A percentile compares a stretch with the other conserved stretches of the same genome.
Conservation (phyloP, 2,797 vertebrate genomes). For the Halcyon smyrnensis region DNA sequence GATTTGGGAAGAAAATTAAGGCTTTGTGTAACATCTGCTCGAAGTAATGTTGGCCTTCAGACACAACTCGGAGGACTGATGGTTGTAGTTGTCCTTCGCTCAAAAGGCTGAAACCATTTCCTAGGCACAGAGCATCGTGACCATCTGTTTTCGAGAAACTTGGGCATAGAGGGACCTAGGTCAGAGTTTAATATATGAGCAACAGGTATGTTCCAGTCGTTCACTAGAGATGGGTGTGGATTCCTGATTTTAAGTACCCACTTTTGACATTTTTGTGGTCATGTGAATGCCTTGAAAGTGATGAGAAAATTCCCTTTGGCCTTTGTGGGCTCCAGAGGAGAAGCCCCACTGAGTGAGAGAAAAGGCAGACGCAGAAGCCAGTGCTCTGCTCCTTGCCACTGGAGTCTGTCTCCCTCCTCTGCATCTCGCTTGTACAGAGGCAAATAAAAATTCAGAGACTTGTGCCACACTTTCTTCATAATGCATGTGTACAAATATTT, state of each 20-base stretch:
- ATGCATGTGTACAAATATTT: slow-evolving; percentile 64
- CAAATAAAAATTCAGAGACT: slow-evolving; percentile 47
- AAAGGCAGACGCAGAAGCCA: not conserved
- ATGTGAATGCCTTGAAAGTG: not conserved
- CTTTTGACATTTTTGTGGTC: not conserved
- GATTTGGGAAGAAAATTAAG: not conserved
- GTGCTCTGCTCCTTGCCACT: not conserved
- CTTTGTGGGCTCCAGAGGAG: not conserved
- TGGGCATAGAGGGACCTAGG: not conserved
- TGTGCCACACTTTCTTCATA: slow-evolving; percentile 52
- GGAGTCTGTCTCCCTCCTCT: not conserved
- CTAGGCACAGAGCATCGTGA: not conserved
- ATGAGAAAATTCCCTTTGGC: not conserved
- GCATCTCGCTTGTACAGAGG: not conserved
- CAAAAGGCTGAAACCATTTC: not conserved
- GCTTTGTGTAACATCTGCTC: not conserved
- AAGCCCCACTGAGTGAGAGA: not conserved
- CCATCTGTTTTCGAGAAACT: not conserved
- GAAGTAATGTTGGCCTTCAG: accelerated
- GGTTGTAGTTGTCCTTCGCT: not conserved
- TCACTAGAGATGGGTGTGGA: not conserved
- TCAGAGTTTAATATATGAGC: not conserved
- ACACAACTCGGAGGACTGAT: not conserved
- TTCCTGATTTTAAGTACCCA: not conserved
- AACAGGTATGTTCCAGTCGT: not conserved